Base-by-base conservation (phyloP, 2,797 vertebrate genomes). In the Setipinna tenuifilis region DNA sequence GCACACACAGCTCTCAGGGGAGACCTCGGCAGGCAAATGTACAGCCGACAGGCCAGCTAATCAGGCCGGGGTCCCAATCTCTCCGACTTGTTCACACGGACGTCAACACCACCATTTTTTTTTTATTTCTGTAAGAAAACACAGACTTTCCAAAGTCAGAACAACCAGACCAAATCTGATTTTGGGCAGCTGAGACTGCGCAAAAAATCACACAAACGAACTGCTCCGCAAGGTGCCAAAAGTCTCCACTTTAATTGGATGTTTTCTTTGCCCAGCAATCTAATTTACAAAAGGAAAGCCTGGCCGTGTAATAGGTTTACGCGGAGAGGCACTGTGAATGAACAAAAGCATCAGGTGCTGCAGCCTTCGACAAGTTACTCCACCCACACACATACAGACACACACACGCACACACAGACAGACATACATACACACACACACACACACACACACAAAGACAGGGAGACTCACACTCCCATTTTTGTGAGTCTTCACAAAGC, bases 131-230 rank as follows among this genome's bases (percentile, higher is more conserved):
- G 31, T 35, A 31, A 71, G 25, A 71, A 71, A 35, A 71, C 25
- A 71, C 23, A 71, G 11, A 31, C 65, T 31, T 11, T 5, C 65
- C 28, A 71, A 92, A 87, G 87, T 89, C 89, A 87, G 2, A 21
- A 85, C 88, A 85, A 68, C 87, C 90, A 89, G 87, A 87, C 89
- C 91, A 91, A 93, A 93, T 90, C 90, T 84, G 85, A 85, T 87
- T 91, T 65, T 54, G 88, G 82, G 83, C 50, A 90, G 91, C 92
- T 91, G 89, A 92, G 93, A 93, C 89, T 90, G 88, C 89, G 58
- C 88, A 19, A 25, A 31, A 68, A 88, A 88, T 86, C 91, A 89
- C 83, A 89, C 81, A 91, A 89, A 57, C 87, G 6, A 88, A 91
- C 89, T 90, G 89, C 89, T 89, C 85, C 92, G 87, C 86, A 89